Evolutionary conservation across 1,140 invertebrate genomes (phyloP).

Genomic region (Gryon sp.): DNA sequence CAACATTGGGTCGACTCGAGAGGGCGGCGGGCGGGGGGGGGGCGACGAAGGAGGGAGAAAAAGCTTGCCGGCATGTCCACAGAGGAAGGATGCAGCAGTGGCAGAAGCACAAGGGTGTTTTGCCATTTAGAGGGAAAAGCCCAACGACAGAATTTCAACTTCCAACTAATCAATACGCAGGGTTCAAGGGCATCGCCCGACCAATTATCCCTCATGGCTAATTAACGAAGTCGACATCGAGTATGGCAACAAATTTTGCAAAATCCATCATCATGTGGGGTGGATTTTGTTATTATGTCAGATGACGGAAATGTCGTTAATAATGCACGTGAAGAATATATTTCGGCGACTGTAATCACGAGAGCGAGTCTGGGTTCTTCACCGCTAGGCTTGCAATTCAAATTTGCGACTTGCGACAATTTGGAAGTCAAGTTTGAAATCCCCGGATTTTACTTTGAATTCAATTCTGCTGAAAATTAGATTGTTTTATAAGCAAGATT

Average conservation of each 20-base stretch:
- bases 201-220: conserved; percentile 78
- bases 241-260: conserved; percentile 58
- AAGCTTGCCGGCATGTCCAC: conserved; percentile 32
- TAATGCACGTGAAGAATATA: too few relatives aligned
- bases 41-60: too few relatives aligned
- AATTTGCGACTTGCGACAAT: too few relatives aligned
- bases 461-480: too few relatives aligned
- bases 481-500: too few relatives aligned
- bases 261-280: conserved; percentile 17
- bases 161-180: conserved; percentile 79
- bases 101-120: conserved; percentile 67
- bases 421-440: too few relatives aligned
- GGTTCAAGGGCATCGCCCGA: conserved; percentile 80
- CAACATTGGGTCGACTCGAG: conserved; percentile 39
- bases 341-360: too few relatives aligned
- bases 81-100: conserved; percentile 54
- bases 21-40: conserved; percentile 24
- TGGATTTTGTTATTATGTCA: neutral
- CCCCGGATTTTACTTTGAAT: too few relatives aligned
- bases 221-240: conserved; percentile 72
- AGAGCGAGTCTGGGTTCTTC: too few relatives aligned
- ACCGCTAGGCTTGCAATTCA: too few relatives aligned
- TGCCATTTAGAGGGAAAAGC: conserved; percentile 69
- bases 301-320: neutral
- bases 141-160: conserved; percentile 74